These are phyloP conservation scores for Chrysoperla carnea DNA, from an alignment of 1,140 invertebrate species.

Conservation along the genomic window DNA sequence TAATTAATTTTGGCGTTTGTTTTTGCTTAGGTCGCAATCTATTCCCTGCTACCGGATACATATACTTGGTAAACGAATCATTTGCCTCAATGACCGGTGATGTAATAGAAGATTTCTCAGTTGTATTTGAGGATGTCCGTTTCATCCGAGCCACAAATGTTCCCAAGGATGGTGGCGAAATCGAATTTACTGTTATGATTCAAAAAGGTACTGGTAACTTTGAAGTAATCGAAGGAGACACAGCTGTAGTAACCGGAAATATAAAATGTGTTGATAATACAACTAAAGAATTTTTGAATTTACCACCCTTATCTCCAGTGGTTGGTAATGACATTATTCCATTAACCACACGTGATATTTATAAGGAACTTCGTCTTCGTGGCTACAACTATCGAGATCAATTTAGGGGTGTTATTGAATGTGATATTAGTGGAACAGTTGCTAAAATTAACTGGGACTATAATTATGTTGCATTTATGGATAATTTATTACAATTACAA, in stretches of 20 bases:
- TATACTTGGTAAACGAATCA: slow-evolving; percentile 75
- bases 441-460: slow-evolving; percentile 45
- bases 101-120: slow-evolving; percentile 49
- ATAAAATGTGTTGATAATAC: slow-evolving; percentile 32
- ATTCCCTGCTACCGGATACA: slow-evolving; percentile 78
- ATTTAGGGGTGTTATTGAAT: slow-evolving; percentile 44
- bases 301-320: slow-evolving; percentile 19
- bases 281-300: slow-evolving; percentile 18
- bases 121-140: slow-evolving; percentile 73
- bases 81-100: slow-evolving; percentile 56
- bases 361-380: slow-evolving; percentile 77
- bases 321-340: slow-evolving; percentile 21
- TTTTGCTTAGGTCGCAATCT: slow-evolving; percentile 47
- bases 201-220: slow-evolving; percentile 67
- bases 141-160: slow-evolving; percentile 72
- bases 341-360: slow-evolving; percentile 56
- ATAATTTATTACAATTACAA: slow-evolving; percentile 79
- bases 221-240: slow-evolving; percentile 59
- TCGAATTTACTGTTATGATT: slow-evolving; percentile 59
- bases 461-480: slow-evolving; percentile 87
- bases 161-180: slow-evolving; percentile 41
- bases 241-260: slow-evolving; percentile 56
- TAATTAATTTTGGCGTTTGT: background rate
- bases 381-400: slow-evolving; percentile 79
- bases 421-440: slow-evolving; percentile 25